Evolutionary conservation across 2,113 vertebrate genomes (phyloP).

Genomic region (Apteryx mantelli): DNA sequence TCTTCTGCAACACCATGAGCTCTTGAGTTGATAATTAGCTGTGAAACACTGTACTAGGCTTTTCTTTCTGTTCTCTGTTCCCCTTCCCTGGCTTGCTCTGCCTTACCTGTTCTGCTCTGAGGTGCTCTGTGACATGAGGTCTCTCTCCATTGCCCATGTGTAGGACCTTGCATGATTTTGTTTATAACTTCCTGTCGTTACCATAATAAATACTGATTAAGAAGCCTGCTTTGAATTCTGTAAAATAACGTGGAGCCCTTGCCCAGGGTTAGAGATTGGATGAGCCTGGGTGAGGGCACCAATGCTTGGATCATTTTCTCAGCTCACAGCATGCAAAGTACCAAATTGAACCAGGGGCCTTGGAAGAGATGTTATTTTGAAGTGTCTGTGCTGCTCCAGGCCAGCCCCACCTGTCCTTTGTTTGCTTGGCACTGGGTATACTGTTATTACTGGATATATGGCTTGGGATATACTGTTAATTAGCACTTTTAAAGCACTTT

Average conservation of each 20-base stretch:
- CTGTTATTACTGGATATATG: too few relatives aligned
- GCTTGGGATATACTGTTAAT: neutral
- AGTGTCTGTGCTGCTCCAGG: neutral
- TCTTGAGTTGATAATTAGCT: neutral
- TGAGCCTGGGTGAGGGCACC: neutral
- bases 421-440: neutral
- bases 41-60: neutral
- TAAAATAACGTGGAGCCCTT: neutral
- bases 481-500: neutral
- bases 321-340: rapidly evolving
- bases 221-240: neutral
- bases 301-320: neutral
- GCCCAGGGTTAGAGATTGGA: neutral
- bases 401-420: rapidly evolving
- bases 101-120: neutral
- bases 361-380: neutral
- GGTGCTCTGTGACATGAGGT: rapidly evolving
- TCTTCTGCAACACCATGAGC: neutral
- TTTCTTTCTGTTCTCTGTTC: neutral
- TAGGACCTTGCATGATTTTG: neutral
- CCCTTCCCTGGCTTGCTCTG: neutral
- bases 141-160: neutral
- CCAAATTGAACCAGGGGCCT: neutral
- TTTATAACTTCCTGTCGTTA: neutral
- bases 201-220: neutral